Base-by-base conservation (phyloP, 2,888 invertebrate species). In the Athalia cordata region DNA sequence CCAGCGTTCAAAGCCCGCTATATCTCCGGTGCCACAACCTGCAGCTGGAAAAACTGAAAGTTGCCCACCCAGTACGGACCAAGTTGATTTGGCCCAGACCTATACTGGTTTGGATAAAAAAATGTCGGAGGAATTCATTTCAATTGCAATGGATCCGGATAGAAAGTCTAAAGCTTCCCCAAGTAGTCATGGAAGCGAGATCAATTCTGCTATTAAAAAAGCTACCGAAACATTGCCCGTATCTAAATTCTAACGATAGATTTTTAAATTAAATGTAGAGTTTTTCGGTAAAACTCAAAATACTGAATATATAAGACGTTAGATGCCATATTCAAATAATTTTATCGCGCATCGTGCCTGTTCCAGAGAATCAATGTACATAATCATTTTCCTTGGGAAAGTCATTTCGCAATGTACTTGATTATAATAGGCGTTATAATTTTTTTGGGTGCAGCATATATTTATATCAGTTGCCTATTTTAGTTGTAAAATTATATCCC, bases 111-210 rank as follows among this genome's bases (percentile, higher is more conserved):
- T 89, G 66, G 89, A 89, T 78, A 89, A 89, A 77, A 89, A 86
- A 81, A 89, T 89, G 75, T 89, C 89, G 49, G 89, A 89, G 65
- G 89, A 89, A 77, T 89, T 89, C 78, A 89, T 89, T 75, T 87
- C 89, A n/a, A 89, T 89, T 68, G 89, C 89, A 4, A 89, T 89
- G 89, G 89, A 89, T 79, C 89, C 89, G 3, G 89, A 89, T 47
- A 85, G 87, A 78, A 89, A 89, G 79, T 89, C 88, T 0, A 89
- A 87, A 80, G 83, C 86, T 9, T 87, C 88, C 15, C 29, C 29
- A 29, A 89, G 89, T 43, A 86, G 86, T 81, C 85, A 88, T 65
- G 87, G 87, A n/a, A 89, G 89, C 80, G 89, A 89, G 50, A 85
- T 88, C 5, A 86, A 83, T 13, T 77, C 83, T 13, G 75, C 83